Conservation (phyloP, 2,113 vertebrate genomes). For the Centrocercus urophasianus region DNA sequence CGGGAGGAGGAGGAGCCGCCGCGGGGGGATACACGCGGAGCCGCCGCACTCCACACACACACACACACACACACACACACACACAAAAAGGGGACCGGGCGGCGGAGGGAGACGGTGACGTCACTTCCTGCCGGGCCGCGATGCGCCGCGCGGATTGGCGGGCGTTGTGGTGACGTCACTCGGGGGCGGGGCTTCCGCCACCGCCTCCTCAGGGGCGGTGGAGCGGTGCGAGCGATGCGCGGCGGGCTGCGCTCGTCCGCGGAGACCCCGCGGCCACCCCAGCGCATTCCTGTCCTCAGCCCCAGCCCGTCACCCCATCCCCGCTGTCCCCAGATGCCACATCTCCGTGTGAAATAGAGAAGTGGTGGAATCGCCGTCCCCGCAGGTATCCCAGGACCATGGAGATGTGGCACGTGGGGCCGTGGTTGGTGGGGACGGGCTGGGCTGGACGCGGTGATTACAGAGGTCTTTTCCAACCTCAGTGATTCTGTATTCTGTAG, state of each 20-base stretch:
- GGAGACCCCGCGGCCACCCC: no score
- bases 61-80: conserved; percentile 72
- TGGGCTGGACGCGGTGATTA: no score
- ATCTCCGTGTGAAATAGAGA: background rate
- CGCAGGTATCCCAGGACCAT: no score
- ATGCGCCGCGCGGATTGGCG: background rate
- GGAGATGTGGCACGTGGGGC: no score
- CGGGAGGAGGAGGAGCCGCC: background rate
- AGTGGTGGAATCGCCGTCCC: no score
- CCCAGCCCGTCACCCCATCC: background rate
- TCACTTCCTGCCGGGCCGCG: conserved; percentile 64
- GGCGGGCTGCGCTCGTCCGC: no score
- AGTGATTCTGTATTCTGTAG: no score
- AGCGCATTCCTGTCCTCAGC: no score
- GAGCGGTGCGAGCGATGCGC: no score
- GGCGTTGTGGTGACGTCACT: conserved; percentile 32
- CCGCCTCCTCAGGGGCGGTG: no score
- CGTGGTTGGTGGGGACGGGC: no score
- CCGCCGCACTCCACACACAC: conserved; percentile 60
- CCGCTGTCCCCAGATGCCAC: background rate
- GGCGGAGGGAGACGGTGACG: conserved; percentile 77
- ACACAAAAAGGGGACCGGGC: conserved; percentile 57
- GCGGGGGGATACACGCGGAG: conserved; percentile 58
- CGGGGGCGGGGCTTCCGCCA: background rate
- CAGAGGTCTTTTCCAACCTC: no score